Evolutionary conservation across 2,113 vertebrate genomes (phyloP), one percentile per base, ranked within the genome.

Genomic region (Embiotoca jacksoni): DNA sequence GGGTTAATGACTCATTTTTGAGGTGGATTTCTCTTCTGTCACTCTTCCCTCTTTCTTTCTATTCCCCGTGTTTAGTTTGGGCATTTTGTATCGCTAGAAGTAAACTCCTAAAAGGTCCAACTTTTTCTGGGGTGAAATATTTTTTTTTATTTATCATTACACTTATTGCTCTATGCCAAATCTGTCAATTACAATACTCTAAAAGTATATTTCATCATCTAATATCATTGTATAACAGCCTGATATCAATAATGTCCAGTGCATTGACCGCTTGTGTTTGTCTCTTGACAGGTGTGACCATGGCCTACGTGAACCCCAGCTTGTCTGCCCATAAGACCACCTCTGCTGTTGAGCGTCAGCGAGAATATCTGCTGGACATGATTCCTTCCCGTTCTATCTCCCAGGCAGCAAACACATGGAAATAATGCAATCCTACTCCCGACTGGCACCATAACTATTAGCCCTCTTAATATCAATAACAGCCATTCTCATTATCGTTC

Each of bases 341-440:
- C 0, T 95, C 97, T 30, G 95, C 98, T 7, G 96, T 97, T 62
- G 98, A 99, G 56, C 97, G 98, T 89, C 98, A 99, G 91, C 96
- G 98, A 50, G 98, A 99, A 80, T 99, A 99, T 87, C 97, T 99
- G 81, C 96, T 99, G 87, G 97, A 99, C 93, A 99, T 99, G 97
- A 98, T 99, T 87, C 98, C 98, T 14, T 97, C 98, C 15, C 96
- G 98, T 82, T 97, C 98, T 73, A 97, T 99, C 94, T 97, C 97
- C 92, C 98, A 99, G 83, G 96, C 98, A 0, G 95, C 98, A 91
- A 97, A 95, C 85, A 92, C 97, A 49, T 99, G 98, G 98, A 99
- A 99, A 95, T 99, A 96, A 95, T 94, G 77, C 88, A 91, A 88
- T 81, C 78, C 72, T 53, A 0, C 49, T 62, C 59, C 79, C 61